Evolutionary conservation across 2,113 vertebrate genomes (phyloP), one percentile per base, ranked within the genome.

Genomic region (Aptenodytes forsteri): DNA sequence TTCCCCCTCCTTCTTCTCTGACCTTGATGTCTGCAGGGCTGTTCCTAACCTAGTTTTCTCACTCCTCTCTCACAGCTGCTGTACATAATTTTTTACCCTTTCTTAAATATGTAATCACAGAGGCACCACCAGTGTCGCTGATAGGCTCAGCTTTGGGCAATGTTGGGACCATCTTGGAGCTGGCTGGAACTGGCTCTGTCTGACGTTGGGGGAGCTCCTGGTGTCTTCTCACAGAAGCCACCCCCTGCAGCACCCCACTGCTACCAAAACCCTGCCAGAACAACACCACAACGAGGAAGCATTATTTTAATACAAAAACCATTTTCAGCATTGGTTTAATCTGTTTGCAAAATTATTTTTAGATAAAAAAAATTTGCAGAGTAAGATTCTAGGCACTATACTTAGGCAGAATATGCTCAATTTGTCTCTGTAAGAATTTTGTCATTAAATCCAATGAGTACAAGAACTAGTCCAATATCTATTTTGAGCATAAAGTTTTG

Each of bases 201-300:
- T 5, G 2, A 23, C 7, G 20, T 6, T 55, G 29, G 9, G 27
- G 2, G 7, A 62, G 17, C 9, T 27, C 12, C 21, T 54, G 18
- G 3, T 27, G 3, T 44, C 7, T 65, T 73, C 13, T 82, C 7
- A 55, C 8, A 59, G 21, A 79, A 73, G 7, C 2, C 23, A 36
- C 6, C 0, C 15, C 22, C 11, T 40, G 13, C 8, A 65, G 6
- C 4, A 4, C 8, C 7, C 2, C 3, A 14, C 21, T 25, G 20
- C 13, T 38, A 54, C 16, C 21, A 54, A 73, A 73, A 49, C 12
- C 14, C 6, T 65, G 5, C 5, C 29, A 16, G 11, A 49, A 56
- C 44, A 52, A 2, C 4, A 32, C 1, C 3, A 47, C 4, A 55
- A 26, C 5, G 6, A 4, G 27, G 5, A 82, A 94, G 5, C 1